Evolutionary conservation across 2,888 invertebrate genomes (phyloP), one percentile per base, ranked within the genome.

Genomic region (Mythimna albipuncta): DNA sequence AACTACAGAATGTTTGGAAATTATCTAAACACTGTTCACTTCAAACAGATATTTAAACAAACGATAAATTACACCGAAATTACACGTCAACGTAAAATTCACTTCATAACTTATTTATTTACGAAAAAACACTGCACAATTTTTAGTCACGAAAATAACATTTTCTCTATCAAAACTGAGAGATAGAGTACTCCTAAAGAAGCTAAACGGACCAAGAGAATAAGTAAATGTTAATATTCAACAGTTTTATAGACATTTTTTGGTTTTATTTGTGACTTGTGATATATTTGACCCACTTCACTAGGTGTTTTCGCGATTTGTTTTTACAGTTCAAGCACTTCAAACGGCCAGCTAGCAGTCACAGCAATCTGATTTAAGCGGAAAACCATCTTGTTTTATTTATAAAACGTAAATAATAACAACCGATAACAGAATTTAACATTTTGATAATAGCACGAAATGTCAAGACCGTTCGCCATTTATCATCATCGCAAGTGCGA

Each of bases 381-480:
- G 61, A 80, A 84, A 87, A 85, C 84, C 84, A 86, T 88, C 83
- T 86, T 90, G 88, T 93, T 92, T 93, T 91, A 92, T 89, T 93
- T 91, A 93, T 91, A 83, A 92, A 89, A 89, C 72, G 72, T 85
- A 84, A 88, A 84, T 87, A 89, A 84, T 86, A 83, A 78, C 87
- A 89, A 76, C 66, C 78, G 84, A 87, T 88, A 88, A 75, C 82
- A 85, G 79, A 89, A 87, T 89, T 91, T 89, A 88, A 82, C 89
- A 90, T 91, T 91, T 91, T 90, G 87, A 85, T 89, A 83, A 87
- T 89, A 88, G 86, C 89, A 85, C 85, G 87, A 94, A 94, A 95
- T 90, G 95, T 94, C 95, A 95, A 93, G 89, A 88, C 75, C 79
- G 86, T 88, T 90, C 93, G 95, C 95, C 95, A 95, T 95, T 93